Evolutionary conservation across 2,888 invertebrate genomes (phyloP).

Genomic region (Beris morrisii): DNA sequence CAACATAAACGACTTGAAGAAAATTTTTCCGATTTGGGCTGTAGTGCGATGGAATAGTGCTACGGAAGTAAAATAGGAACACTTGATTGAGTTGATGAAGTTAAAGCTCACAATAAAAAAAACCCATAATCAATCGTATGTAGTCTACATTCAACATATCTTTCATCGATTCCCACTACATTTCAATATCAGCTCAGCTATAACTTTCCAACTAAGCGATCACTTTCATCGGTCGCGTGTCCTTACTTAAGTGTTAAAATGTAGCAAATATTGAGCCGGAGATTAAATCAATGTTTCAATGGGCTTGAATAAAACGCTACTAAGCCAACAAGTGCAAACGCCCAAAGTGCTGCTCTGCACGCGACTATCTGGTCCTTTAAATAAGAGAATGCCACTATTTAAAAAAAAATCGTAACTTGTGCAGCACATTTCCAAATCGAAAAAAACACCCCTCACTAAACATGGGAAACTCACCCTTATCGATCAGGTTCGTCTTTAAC

Average conservation of each 20-base stretch:
- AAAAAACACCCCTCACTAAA: constrained; percentile 18
- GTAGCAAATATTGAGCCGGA: constrained; percentile 28
- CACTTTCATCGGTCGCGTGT: constrained; percentile 36
- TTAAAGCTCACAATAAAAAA: no score
- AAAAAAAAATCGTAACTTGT: constrained; percentile 13
- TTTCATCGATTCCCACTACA: no score
- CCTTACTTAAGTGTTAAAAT: constrained; percentile 33
- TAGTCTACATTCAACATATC: no score
- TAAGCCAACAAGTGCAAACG: constrained; percentile 34
- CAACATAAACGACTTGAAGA: no score
- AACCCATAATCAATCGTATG: no score
- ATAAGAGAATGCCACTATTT: background rate
- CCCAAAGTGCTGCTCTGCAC: constrained; percentile 27
- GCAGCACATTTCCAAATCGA: no score
- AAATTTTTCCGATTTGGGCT: no score
- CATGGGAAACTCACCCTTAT: constrained; percentile 22
- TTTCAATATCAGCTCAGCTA: no score
- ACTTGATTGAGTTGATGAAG: no score
- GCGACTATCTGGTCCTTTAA: constrained; percentile 27
- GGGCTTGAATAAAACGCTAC: constrained; percentile 23
- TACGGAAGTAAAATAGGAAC: no score
- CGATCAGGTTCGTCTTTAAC: constrained; percentile 8
- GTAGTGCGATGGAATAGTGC: no score
- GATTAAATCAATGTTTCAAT: constrained; percentile 33
- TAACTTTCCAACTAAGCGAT: constrained; percentile 32